Conservation (phyloP, 2,888 invertebrate genomes). For the Onthophagus sagittarius region DNA sequence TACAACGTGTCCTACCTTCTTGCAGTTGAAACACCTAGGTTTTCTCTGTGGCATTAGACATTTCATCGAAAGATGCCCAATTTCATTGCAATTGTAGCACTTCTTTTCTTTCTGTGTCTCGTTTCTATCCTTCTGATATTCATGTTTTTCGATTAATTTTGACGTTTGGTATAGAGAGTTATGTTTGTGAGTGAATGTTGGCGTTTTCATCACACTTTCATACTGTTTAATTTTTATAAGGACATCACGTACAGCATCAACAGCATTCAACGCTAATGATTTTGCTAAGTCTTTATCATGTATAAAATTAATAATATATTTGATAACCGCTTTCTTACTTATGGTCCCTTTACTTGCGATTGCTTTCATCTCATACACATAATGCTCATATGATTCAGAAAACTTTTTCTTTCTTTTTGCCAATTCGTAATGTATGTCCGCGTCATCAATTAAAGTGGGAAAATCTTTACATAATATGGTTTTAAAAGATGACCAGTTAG, state of each 20-base stretch:
- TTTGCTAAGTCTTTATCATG: neutral
- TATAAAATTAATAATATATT: neutral
- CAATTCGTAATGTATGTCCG: neutral
- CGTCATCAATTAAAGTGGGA: conserved; percentile 10
- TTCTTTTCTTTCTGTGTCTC: neutral
- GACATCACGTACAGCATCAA: neutral
- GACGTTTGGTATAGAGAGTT: too few relatives aligned
- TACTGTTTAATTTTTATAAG: neutral
- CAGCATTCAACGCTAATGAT: neutral
- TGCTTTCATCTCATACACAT: neutral
- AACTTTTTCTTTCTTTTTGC: too few relatives aligned
- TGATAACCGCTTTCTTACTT: neutral
- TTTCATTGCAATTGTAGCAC: conserved; percentile 2
- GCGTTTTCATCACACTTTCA: neutral
- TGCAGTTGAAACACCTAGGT: neutral
- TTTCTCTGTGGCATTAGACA: neutral
- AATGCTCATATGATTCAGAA: neutral
- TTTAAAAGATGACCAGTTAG: conserved; percentile 17
- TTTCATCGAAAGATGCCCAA: neutral
- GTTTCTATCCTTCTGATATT: neutral
- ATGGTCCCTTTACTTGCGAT: neutral
- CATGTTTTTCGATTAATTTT: neutral
- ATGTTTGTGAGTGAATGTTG: neutral
- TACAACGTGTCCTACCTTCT: too few relatives aligned
- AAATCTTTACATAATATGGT: conserved; percentile 12